Base-by-base conservation (phyloP, 2,888 invertebrate species). In the Scelioninae gen. 1 region DNA sequence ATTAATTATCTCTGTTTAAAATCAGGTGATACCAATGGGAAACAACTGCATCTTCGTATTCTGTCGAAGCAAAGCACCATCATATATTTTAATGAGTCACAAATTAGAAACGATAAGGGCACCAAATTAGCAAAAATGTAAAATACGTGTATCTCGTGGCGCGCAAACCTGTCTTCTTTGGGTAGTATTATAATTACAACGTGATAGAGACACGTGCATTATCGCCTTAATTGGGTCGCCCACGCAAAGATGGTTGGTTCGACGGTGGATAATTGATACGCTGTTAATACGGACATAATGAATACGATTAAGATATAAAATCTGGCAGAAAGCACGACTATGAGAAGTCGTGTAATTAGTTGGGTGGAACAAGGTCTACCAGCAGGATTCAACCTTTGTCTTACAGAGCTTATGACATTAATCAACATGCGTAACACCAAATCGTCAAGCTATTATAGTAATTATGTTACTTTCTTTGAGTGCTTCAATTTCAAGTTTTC, bases 301-400 rank as follows among this genome's bases (percentile, higher is more conserved):
- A 85, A 87, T 71, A 85, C 78, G 82, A 87, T 83, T 85, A 82
- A 85, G 87, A 86, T 87, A 88, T 83, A 84, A 86, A 87, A 86
- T 87, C 86, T 80, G 81, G 72, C 62, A 68, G 76, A 81, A 71
- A 68, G 75, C 74, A 77, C 80, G 66, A 77, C 80, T 58, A 69
- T 53, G 78, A 71, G 74, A 66, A 76, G 68, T 63, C 63, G 62
- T 85, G 85, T 85, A 87, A 88, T 87, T 88, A 85, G 76, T 63
- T 77, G 74, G 82, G 79, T 69, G 84, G 79, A 79, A 76, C 79
- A 38, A 47, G 40, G 66, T 53, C 75, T 75, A 53, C 75, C 58
- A 71, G 55, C 9, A 29, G 16, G 45, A 23, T 23, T 32, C 62
- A 58, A 78, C 77, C 68, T 78, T 72, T 63, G 75, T 71, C 82